These are phyloP conservation scores for Trachymyrmex septentrionalis DNA, from an alignment of 1,140 invertebrate species.

Conservation along the genomic window DNA sequence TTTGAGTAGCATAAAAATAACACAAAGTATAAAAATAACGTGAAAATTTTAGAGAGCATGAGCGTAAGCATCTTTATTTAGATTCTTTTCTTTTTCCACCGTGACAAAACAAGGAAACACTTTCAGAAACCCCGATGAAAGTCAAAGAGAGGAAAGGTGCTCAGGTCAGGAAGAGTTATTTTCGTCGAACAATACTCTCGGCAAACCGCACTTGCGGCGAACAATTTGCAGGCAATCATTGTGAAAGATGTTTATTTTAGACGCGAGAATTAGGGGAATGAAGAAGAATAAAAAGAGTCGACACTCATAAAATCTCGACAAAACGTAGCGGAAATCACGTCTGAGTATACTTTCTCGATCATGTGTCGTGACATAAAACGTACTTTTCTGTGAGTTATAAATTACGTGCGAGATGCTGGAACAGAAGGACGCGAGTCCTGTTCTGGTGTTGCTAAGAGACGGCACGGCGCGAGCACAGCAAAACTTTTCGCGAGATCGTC, in stretches of 20 bases:
- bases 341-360: slow-evolving; percentile 37
- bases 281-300: slow-evolving; percentile 6
- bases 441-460: slow-evolving; percentile 51
- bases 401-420: slow-evolving; percentile 49
- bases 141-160: not conserved
- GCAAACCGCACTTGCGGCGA: not conserved
- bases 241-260: slow-evolving; percentile 77
- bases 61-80: slow-evolving; percentile 9
- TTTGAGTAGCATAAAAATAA: not conserved
- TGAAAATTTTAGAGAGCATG: not conserved
- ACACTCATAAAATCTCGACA: slow-evolving; percentile 31
- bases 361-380: slow-evolving; percentile 2
- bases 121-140: slow-evolving; percentile 28
- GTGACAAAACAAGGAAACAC: slow-evolving; percentile 49
- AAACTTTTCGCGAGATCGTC: slow-evolving; percentile 58
- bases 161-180: not conserved
- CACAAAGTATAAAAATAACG: not conserved
- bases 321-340: slow-evolving; percentile 65
- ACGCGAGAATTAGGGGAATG: not conserved
- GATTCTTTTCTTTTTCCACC: not conserved
- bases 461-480: slow-evolving; percentile 4
- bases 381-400: slow-evolving; percentile 48
- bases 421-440: not conserved
- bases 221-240: slow-evolving; percentile 69
- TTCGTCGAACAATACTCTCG: slow-evolving; percentile 22